Conservation (phyloP, 1,140 invertebrate species). For the Camponotus floridanus region DNA sequence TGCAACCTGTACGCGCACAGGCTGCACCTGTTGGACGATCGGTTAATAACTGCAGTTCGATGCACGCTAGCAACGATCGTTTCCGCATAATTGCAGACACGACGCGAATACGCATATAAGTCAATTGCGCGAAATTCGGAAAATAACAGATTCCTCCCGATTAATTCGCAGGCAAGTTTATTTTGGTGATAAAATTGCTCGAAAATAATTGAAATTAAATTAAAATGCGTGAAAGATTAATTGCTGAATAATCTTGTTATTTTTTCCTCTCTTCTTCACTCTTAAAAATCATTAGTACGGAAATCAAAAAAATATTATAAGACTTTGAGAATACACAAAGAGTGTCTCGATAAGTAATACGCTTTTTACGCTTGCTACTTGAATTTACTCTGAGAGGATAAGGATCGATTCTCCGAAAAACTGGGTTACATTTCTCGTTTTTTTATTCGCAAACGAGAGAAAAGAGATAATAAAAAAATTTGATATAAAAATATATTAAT, state of each 20-base stretch:
- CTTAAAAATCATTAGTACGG: too few relatives aligned
- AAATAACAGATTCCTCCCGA: conserved; percentile 8
- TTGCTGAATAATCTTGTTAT: neutral
- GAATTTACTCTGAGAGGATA: too few relatives aligned
- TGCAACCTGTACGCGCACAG: neutral
- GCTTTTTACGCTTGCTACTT: too few relatives aligned
- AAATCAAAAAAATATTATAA: too few relatives aligned
- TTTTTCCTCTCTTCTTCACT: neutral
- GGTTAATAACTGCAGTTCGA: conserved; percentile 57
- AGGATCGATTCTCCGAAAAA: too few relatives aligned
- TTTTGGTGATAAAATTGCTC: neutral
- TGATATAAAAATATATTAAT: too few relatives aligned
- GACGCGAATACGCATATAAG: conserved; percentile 11
- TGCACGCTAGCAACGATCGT: conserved; percentile 52
- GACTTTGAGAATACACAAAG: too few relatives aligned
- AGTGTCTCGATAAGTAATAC: too few relatives aligned
- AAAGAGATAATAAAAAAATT: too few relatives aligned
- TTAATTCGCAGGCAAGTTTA: neutral
- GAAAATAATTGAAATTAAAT: neutral
- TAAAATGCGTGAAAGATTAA: neutral
- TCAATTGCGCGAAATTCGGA: conserved; percentile 12
- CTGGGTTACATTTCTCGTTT: too few relatives aligned
- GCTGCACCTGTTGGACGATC: conserved; percentile 60
- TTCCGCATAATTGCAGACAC: conserved; percentile 56
- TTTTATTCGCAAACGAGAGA: too few relatives aligned